phyloP scores from a whole-genome alignment of 1,140 invertebrate species.

The Oppia nitens region DNA sequence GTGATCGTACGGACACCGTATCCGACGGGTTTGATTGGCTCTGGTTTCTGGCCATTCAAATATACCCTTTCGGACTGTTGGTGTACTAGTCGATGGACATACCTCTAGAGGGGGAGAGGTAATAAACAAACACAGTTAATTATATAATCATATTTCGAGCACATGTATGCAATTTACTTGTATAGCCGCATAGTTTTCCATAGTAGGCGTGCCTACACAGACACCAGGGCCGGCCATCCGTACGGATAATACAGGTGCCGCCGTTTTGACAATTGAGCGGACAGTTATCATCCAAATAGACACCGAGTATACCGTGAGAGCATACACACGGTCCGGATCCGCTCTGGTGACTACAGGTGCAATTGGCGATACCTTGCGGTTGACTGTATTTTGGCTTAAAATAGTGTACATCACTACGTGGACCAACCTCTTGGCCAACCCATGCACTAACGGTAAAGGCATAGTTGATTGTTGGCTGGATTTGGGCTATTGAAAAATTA shows the following conservation, averaged over 20 bases:
- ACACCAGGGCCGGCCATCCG: background rate
- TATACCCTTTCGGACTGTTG: slow-evolving; percentile 21
- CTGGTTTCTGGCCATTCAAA: slow-evolving; percentile 24
- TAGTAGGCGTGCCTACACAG: background rate
- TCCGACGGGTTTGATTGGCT: slow-evolving; percentile 20
- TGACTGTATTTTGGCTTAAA: too few species aligned
- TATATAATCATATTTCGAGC: too few species aligned
- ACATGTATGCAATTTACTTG: too few species aligned
- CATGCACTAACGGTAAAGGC: too few species aligned
- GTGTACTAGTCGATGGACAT: slow-evolving; percentile 22
- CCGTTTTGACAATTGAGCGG: background rate
- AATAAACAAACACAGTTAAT: too few species aligned
- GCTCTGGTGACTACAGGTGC: too few species aligned
- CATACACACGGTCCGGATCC: background rate
- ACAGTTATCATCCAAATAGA: background rate
- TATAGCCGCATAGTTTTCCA: background rate
- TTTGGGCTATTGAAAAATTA: too few species aligned
- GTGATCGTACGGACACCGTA: slow-evolving; percentile 23
- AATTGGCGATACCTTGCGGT: too few species aligned
- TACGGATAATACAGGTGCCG: background rate
- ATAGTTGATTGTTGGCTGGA: too few species aligned
- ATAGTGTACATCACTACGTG: too few species aligned
- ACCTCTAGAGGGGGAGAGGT: too few species aligned
- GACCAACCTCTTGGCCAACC: too few species aligned
- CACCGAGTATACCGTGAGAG: background rate